Conservation (phyloP, 2,888 invertebrate genomes). For the Phoenoteleia sp. region DNA sequence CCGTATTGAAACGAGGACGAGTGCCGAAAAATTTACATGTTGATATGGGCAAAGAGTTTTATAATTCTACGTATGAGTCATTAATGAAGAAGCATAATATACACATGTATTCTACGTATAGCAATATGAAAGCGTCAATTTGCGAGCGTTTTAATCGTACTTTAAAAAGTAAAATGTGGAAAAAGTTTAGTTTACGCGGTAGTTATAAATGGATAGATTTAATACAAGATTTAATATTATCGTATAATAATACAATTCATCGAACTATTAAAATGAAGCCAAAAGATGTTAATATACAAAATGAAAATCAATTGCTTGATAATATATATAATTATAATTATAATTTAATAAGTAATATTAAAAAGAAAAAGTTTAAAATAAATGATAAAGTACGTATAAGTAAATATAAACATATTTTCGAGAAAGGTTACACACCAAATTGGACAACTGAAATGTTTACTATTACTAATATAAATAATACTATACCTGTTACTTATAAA, state of each 20-base stretch:
- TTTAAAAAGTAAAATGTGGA: neutral
- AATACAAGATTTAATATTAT: neutral
- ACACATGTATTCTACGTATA: neutral
- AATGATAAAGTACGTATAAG: neutral
- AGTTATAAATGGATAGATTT: neutral
- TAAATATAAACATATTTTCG: neutral
- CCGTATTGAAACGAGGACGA: slow-evolving; percentile 29
- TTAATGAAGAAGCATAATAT: neutral
- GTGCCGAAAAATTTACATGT: slow-evolving; percentile 52
- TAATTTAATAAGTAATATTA: neutral
- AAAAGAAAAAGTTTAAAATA: neutral
- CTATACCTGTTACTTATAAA: neutral
- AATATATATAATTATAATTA: neutral
- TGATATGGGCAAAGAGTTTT: slow-evolving; percentile 1
- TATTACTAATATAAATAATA: neutral
- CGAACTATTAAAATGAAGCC: slow-evolving; percentile 29
- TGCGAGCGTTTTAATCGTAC: neutral
- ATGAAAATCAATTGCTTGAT: neutral
- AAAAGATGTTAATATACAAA: slow-evolving; percentile 12
- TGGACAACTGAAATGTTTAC: neutral
- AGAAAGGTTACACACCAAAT: neutral
- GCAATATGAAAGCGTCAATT: slow-evolving; percentile 7
- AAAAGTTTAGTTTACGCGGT: neutral
- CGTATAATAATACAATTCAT: slow-evolving; percentile 33
- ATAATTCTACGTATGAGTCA: neutral